A percentile compares a stretch with the other conserved stretches of the same genome.
Evolutionary conservation across 2,113 vertebrate genomes (phyloP).

Genomic region (Cromileptes altivelis): DNA sequence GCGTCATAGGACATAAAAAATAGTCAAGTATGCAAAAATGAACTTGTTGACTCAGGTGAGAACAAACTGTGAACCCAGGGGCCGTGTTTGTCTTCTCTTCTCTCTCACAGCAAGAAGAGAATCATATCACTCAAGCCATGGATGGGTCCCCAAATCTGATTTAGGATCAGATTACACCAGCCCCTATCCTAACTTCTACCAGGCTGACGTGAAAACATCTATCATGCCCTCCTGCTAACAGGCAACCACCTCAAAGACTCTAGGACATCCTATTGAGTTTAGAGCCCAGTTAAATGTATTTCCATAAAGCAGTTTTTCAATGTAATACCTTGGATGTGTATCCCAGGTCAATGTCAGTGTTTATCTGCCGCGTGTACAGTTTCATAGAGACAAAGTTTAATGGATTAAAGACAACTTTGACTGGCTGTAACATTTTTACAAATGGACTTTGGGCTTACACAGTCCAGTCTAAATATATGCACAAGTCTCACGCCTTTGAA

Average conservation of each 20-base stretch:
- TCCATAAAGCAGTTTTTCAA: slow-evolving; percentile 32
- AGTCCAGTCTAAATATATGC: slow-evolving; percentile 76
- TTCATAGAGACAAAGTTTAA: slow-evolving; percentile 51
- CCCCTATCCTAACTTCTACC: slow-evolving; percentile 43
- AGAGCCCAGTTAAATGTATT: slow-evolving; percentile 36
- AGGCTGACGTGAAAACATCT: slow-evolving; percentile 44
- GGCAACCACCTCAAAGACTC: slow-evolving; percentile 17
- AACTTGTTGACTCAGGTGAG: slow-evolving; percentile 47
- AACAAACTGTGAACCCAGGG: slow-evolving; percentile 17
- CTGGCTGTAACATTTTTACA: slow-evolving; percentile 69
- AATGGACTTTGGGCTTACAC: slow-evolving; percentile 69
- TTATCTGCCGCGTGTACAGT: slow-evolving; percentile 46
- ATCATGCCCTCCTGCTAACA: slow-evolving; percentile 35
- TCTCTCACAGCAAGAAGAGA: slow-evolving; percentile 27
- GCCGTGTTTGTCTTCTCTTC: slow-evolving; percentile 24
- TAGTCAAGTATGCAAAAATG: slow-evolving; percentile 45
- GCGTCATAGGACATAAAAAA: slow-evolving; percentile 11
- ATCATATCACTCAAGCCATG: slow-evolving; percentile 28
- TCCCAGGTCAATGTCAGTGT: slow-evolving; percentile 23
- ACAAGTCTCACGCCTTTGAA: slow-evolving; percentile 66
- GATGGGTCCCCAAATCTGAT: slow-evolving; percentile 61
- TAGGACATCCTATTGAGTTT: slow-evolving; percentile 17
- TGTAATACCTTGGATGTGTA: slow-evolving; percentile 26
- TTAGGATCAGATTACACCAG: slow-evolving; percentile 62
- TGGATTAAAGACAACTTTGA: slow-evolving; percentile 68